Evolutionary conservation across 2,113 vertebrate species (phyloP), one percentile per base, ranked within the genome.

Genomic region (Carassius auratus): DNA sequence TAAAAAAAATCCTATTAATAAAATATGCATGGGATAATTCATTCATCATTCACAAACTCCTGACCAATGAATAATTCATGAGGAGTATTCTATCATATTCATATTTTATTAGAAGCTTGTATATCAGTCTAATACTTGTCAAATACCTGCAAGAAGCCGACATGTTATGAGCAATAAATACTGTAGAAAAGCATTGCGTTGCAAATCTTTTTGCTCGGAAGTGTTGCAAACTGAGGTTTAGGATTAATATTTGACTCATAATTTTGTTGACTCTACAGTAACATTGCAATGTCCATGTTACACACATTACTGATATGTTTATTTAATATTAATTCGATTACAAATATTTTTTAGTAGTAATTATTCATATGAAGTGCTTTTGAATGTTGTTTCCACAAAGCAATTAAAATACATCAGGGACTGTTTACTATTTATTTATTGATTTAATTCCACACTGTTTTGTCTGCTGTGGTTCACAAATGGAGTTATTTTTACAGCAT

Each of bases 1-100:
- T 95, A 93, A 93, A 94, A 91, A 93, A 92, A 93, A 93, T 93
- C 89, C 86, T 91, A 93, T 95, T 93, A 94, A 95, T 95, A 95
- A 94, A 91, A 93, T 93, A 95, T 95, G 91, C 69, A 36, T 84
- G 89, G 86, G 91, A 91, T 94, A 92, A 93, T 91, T 90, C 93
- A 93, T 94, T 83, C 91, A 94, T 94, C 88, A 94, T 94, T 95
- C 91, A 94, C 94, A 93, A 94, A 91, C 86, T 10, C 91, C 88
- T 95, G 86, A 42, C 8, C 42, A 42, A 42, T 42, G 7, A 91
- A 94, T 94, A 86, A 95, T 95, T 94, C 90, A 95, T 89, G 8
- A 61, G 59, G 84, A 87, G 83, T 78, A 66, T 30, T 30, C 2
- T 30, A 30, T 30, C 30, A 30, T 30, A 30, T 89, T 89, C 75